phyloP scores from a whole-genome alignment of 2,888 invertebrate genomes.

The Drosophila borealis region DNA sequence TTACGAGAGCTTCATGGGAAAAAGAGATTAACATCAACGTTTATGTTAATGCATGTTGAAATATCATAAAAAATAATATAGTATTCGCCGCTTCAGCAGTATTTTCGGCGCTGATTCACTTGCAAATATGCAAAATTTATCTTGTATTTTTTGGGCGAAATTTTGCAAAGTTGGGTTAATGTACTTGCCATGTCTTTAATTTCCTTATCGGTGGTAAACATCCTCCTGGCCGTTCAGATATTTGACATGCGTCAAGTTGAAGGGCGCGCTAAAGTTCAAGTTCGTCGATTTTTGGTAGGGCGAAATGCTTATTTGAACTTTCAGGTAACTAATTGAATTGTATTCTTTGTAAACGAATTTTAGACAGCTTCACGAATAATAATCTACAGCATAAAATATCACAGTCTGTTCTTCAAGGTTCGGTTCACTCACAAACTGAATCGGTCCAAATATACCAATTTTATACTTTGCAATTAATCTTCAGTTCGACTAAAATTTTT shows the following conservation, averaged over 20 bases:
- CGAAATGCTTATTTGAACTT: not conserved
- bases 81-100: constrained; percentile 57
- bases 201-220: constrained; percentile 70
- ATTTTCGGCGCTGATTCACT: constrained; percentile 67
- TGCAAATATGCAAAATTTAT: constrained; percentile 60
- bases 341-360: not conserved
- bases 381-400: no score
- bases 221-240: constrained; percentile 56
- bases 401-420: no score
- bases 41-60: constrained; percentile 79
- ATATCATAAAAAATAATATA: constrained; percentile 60
- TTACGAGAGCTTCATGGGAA: constrained; percentile 74
- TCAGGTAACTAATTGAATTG: not conserved
- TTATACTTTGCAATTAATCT: no score
- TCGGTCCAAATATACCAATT: no score
- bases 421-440: no score
- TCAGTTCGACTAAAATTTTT: no score
- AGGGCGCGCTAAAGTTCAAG: constrained; percentile 76
- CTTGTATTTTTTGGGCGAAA: constrained; percentile 23
- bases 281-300: constrained; percentile 35
- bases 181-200: constrained; percentile 45
- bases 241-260: constrained; percentile 62
- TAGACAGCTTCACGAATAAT: no score
- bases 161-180: constrained; percentile 35
- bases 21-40: constrained; percentile 78